Evolutionary conservation across 2,113 vertebrate genomes (phyloP).

Genomic region (Notothenia coriiceps): DNA sequence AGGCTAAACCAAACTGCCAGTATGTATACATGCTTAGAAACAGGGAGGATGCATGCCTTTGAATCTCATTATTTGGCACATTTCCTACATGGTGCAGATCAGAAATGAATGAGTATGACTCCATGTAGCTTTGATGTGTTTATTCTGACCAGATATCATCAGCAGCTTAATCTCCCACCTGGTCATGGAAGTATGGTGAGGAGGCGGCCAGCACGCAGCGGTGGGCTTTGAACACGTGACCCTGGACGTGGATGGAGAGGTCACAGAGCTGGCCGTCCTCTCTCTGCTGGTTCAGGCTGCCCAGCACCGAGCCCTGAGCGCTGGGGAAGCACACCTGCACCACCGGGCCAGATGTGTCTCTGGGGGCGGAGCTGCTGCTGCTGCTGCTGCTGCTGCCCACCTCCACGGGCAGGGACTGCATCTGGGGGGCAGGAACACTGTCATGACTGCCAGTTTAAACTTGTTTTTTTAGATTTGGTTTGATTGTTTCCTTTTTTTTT

Average conservation of each 20-base stretch:
- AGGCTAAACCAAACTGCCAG: background rate
- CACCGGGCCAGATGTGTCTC: slow-evolving; percentile 65
- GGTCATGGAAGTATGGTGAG: slow-evolving; percentile 90
- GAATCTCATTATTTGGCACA: background rate
- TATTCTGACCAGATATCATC: background rate
- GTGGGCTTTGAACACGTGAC: slow-evolving; percentile 87
- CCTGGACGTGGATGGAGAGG: slow-evolving; percentile 89
- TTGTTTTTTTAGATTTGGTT: background rate
- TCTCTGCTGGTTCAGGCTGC: slow-evolving; percentile 91
- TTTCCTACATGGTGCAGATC: background rate
- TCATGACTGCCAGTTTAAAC: background rate
- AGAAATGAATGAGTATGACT: background rate
- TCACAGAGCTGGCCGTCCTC: slow-evolving; percentile 90
- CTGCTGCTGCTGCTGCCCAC: slow-evolving; percentile 73
- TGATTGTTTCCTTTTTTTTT: background rate
- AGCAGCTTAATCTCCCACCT: slow-evolving; percentile 68
- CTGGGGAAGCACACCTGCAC: slow-evolving; percentile 92
- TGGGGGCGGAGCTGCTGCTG: slow-evolving; percentile 55
- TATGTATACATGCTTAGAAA: background rate
- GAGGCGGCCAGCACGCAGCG: slow-evolving; percentile 88
- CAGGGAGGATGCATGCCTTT: background rate
- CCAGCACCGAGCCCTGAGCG: slow-evolving; percentile 87
- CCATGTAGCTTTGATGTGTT: background rate
- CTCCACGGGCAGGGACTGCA: slow-evolving; percentile 72
- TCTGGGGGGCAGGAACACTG: slow-evolving; percentile 33